Evolutionary conservation across 2,113 vertebrate species (phyloP).

Genomic region (Nycticryphes semicollaris): DNA sequence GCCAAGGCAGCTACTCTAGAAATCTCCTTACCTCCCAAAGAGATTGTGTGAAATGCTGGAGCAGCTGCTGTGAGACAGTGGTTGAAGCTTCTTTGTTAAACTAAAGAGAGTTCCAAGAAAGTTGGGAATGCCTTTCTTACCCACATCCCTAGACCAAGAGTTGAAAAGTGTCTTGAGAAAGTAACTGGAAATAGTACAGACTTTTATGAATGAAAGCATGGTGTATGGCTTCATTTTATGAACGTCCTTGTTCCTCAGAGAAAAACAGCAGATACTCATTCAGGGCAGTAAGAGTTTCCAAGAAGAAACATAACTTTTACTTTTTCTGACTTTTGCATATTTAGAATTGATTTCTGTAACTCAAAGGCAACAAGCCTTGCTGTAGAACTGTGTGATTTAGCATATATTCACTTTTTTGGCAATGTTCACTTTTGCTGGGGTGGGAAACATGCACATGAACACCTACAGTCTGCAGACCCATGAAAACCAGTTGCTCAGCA

Average conservation of each 20-base stretch:
- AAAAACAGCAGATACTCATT: background rate
- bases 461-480: background rate
- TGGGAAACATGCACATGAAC: background rate
- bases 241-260: background rate
- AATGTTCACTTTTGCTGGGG: background rate
- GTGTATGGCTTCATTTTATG: background rate
- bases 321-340: background rate
- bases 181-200: background rate
- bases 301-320: background rate
- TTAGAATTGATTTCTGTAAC: background rate
- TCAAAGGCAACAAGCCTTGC: background rate
- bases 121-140: background rate
- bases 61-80: background rate
- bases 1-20: background rate
- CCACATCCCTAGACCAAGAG: background rate
- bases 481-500: background rate
- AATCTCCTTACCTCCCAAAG: background rate
- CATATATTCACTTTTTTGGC: background rate
- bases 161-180: background rate
- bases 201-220: background rate
- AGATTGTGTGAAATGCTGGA: background rate
- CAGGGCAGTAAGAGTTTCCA: background rate
- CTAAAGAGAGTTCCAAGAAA: background rate
- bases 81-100: background rate
- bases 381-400: background rate